Evolutionary conservation across 1,140 invertebrate species (phyloP).

Genomic region (Hycleus cichorii): DNA sequence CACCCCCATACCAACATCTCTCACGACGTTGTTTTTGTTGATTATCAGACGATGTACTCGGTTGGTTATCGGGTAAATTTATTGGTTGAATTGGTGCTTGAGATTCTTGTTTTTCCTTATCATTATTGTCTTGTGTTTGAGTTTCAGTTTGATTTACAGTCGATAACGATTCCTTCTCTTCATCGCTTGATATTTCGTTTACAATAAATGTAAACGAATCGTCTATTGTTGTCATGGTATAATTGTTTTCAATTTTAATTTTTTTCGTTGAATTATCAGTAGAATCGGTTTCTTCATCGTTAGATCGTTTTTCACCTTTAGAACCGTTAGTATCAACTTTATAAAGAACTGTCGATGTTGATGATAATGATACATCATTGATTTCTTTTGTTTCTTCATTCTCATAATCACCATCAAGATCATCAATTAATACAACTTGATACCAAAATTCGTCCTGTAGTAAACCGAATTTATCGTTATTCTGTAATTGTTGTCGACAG

Average conservation of each 20-base stretch:
- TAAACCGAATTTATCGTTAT: constrained; percentile 28
- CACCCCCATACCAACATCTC: constrained; percentile 37
- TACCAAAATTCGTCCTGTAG: constrained; percentile 22
- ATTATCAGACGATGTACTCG: background rate
- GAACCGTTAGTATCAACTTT: background rate
- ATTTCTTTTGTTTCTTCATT: too few species aligned
- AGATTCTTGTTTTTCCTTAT: background rate
- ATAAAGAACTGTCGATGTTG: background rate
- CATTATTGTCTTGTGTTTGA: background rate
- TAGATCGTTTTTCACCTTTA: background rate
- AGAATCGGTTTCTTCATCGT: background rate
- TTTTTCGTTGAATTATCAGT: background rate
- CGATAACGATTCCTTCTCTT: background rate
- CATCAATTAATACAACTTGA: constrained; percentile 6
- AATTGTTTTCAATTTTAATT: too few species aligned
- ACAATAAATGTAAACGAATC: too few species aligned
- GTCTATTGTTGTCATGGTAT: too few species aligned
- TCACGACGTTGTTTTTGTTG: constrained; percentile 18
- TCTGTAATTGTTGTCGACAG: constrained; percentile 6
- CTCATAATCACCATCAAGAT: background rate
- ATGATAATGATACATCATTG: too few species aligned
- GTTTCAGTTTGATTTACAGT: background rate
- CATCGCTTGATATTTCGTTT: background rate
- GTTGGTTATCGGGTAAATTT: background rate
- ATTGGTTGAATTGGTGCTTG: background rate